These are phyloP conservation scores for Mustelus asterias DNA, from an alignment of 2,113 vertebrate species.

Conservation along the genomic window DNA sequence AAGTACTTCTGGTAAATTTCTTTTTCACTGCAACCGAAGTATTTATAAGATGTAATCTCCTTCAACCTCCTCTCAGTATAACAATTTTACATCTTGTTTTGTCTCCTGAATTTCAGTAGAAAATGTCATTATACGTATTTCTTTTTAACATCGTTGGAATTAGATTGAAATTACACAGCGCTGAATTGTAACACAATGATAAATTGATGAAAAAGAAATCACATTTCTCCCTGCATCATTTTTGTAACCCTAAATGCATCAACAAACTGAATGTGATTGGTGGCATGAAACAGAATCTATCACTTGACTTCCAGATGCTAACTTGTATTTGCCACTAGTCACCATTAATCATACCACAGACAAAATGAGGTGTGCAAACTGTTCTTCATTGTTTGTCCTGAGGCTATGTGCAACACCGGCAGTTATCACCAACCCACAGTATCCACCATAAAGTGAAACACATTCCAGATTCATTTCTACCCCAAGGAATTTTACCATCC, in stretches of 20 bases:
- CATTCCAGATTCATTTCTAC: neutral
- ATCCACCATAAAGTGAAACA: neutral
- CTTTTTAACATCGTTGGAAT: slow-evolving; percentile 4
- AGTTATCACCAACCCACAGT: neutral
- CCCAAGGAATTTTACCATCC: too few relatives aligned
- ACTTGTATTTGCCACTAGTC: neutral
- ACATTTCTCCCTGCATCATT: neutral
- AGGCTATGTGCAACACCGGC: neutral
- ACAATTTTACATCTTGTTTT: neutral
- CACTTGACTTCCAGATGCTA: neutral
- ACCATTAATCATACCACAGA: neutral
- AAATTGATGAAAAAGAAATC: slow-evolving; percentile 13
- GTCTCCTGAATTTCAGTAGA: neutral
- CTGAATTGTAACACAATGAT: slow-evolving; percentile 16
- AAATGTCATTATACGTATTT: slow-evolving; percentile 15
- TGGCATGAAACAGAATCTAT: neutral
- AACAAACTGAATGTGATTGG: neutral
- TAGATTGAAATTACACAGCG: slow-evolving; percentile 17
- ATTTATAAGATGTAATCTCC: neutral
- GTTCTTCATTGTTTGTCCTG: neutral
- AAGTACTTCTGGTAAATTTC: neutral
- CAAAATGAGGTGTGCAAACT: neutral
- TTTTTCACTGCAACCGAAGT: neutral
- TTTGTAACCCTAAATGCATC: slow-evolving; percentile 1
- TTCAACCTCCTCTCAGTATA: neutral